Conservation (phyloP, 2,797 vertebrate species). For the Crenichthys baileyi region DNA sequence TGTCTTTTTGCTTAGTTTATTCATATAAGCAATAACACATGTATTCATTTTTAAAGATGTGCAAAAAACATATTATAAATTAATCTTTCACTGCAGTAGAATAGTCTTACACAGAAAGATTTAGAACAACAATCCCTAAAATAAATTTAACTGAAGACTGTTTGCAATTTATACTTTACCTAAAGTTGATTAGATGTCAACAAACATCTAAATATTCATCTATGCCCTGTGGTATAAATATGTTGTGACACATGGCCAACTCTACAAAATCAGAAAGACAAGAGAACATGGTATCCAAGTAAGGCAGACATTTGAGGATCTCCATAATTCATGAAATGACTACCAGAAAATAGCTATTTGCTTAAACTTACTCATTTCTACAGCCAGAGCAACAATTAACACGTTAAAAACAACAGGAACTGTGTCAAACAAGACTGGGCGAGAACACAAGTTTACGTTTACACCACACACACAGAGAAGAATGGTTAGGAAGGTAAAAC, state of each 20-base stretch:
- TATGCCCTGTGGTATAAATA: neutral
- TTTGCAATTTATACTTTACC: neutral
- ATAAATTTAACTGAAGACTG: too few relatives aligned
- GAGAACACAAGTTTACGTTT: neutral
- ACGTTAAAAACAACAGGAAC: neutral
- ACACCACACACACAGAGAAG: neutral
- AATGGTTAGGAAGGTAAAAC: neutral
- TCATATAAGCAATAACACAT: neutral
- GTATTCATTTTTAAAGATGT: neutral
- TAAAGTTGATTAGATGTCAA: neutral
- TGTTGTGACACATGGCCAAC: neutral
- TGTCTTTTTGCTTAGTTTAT: neutral
- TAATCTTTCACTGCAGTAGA: too few relatives aligned
- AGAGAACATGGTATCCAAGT: neutral
- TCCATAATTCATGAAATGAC: neutral
- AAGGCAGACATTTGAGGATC: neutral
- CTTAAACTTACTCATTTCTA: neutral
- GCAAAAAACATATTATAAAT: too few relatives aligned
- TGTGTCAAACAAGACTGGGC: too few relatives aligned
- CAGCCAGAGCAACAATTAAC: neutral
- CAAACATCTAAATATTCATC: neutral
- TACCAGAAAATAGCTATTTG: too few relatives aligned
- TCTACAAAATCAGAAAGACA: neutral
- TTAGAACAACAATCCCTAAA: neutral
- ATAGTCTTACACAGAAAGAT: too few relatives aligned